A percentile compares a stretch with the other conserved stretches of the same genome.
phyloP scores from a whole-genome alignment of 2,888 invertebrate species.

The Calliopum simillimum region DNA sequence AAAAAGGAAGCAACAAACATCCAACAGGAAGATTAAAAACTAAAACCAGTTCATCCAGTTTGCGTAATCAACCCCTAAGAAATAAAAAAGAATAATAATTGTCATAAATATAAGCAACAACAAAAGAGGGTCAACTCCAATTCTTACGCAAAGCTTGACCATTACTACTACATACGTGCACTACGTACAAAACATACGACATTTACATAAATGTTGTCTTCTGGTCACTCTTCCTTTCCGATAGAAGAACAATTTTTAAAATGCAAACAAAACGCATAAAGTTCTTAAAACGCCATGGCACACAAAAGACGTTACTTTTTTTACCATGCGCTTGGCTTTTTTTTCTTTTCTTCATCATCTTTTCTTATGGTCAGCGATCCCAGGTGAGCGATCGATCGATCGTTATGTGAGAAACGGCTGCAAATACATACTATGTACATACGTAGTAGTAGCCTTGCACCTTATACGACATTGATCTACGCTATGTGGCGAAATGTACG shows the following conservation, averaged over 20 bases:
- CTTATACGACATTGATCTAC: not conserved
- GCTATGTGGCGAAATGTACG: conserved; percentile 6
- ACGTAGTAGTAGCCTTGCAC: conserved; percentile 3
- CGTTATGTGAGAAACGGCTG: conserved; percentile 1
- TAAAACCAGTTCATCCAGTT: conserved; percentile 27
- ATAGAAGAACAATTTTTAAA: not conserved
- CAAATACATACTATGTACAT: no score
- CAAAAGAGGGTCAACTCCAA: conserved; percentile 11
- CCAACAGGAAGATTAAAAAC: conserved; percentile 8
- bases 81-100: conserved; percentile 14
- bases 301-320: conserved; percentile 42
- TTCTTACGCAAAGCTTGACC: conserved; percentile 36
- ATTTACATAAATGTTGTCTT: not conserved
- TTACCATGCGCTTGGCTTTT: not conserved
- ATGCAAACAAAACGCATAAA: conserved; percentile 39
- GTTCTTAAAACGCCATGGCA: conserved; percentile 35
- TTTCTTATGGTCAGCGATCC: not conserved
- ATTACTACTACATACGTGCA: conserved; percentile 1
- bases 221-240: conserved; percentile 17
- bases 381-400: conserved; percentile 27
- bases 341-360: not conserved
- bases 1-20: not conserved
- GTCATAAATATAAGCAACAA: conserved; percentile 19
- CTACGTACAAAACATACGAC: not conserved
- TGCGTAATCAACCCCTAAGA: conserved; percentile 23